A percentile compares a stretch with the other conserved stretches of the same genome.
These are phyloP conservation scores for Pseudomyrmex cubaensis DNA, from an alignment of 1,140 invertebrate species.

Conservation along the genomic window DNA sequence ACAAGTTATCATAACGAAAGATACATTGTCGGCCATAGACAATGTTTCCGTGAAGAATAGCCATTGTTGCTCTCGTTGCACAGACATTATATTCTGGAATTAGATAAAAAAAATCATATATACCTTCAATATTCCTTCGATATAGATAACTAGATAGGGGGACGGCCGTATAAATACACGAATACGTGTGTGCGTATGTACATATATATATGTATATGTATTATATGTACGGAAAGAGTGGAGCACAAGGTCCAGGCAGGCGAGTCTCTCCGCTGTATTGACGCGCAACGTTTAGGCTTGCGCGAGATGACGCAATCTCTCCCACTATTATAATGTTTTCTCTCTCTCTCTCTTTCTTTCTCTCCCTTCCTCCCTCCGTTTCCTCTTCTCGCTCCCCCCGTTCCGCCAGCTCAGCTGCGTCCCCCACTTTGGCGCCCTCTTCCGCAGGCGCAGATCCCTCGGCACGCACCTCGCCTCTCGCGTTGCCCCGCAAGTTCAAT, in stretches of 20 bases:
- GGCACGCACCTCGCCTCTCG: constrained; percentile 58
- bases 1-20: too few species aligned
- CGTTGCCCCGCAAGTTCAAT: constrained; percentile 81
- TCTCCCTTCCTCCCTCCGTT: constrained; percentile 4
- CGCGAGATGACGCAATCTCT: constrained; percentile 82
- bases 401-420: constrained; percentile 48
- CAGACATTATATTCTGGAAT: too few species aligned
- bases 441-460: constrained; percentile 45
- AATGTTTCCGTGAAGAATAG: too few species aligned
- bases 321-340: constrained; percentile 27
- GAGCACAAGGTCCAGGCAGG: constrained; percentile 73
- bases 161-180: background rate
- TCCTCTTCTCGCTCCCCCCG: constrained; percentile 29
- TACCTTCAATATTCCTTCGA: background rate
- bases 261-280: constrained; percentile 76
- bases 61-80: too few species aligned
- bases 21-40: too few species aligned
- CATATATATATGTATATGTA: background rate
- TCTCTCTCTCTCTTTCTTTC: constrained; percentile 33
- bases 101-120: background rate
- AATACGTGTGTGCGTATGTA: background rate
- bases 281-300: constrained; percentile 80
- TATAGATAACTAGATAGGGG: constrained; percentile 17
- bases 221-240: constrained; percentile 56
- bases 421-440: constrained; percentile 33